Base-by-base conservation (phyloP, 2,888 invertebrate species). In the Teleogryllus oceanicus region DNA sequence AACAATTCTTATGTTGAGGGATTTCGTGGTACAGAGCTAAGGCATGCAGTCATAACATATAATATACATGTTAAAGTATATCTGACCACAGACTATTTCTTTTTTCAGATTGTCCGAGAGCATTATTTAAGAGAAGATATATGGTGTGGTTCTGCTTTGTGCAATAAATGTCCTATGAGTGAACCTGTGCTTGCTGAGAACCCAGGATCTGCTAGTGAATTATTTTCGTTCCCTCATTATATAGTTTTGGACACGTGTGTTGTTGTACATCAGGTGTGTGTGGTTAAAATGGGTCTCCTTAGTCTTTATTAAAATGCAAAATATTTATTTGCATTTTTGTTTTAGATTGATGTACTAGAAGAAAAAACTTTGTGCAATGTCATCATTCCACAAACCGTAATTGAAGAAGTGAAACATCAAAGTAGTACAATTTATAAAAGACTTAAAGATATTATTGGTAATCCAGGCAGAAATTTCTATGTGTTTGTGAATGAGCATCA, bases 401-500 rank as follows among this genome's bases (percentile, higher is more conserved):
- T 97, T 20, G 94, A 97, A 84, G 98, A 98, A 89, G 95, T 97
- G 0, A 94, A 94, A 84, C 95, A 96, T 86, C 92, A 94, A 83
- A 98, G 96, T 86, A 92, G 95, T 13, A 93, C 95, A 1, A 92
- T 94, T 77, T 98, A 94, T 86, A 97, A 97, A 87, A 90, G 96
- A 83, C 89, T 99, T 49, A 91, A 93, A 83, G 95, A 96, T 85
- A 91, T 97, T 20, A 91, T 97, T 82, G 91, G 91, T 16, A 93
- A 94, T 87, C 91, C 93, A 75, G 91, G 89, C 77, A 91, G 96
- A 84, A 93, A 93, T 85, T 97, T 97, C 88, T 97, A 94, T 87
- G 92, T 96, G 2, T 99, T 99, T 88, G 93, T 96, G 5, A 99
- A 99, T 90, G 99, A 99, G 87, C 97, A 98, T 89, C 97, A 98